Evolutionary conservation across 2,888 invertebrate species (phyloP).

Genomic region (Eilema griseolum): DNA sequence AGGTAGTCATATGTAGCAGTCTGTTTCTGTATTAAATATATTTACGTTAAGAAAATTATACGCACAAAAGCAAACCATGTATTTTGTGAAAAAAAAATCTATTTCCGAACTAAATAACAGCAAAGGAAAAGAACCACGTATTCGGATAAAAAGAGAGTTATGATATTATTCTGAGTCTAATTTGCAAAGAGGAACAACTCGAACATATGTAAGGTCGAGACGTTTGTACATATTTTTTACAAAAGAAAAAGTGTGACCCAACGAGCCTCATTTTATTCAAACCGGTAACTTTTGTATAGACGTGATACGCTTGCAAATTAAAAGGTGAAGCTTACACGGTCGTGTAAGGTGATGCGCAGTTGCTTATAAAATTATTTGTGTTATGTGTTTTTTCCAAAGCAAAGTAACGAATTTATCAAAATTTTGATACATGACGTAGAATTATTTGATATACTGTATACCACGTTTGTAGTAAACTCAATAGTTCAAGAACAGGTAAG

Average conservation of each 20-base stretch:
- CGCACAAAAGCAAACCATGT: not conserved
- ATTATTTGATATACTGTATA: not conserved
- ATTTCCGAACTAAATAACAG: conserved; percentile 33
- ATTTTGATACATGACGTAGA: not conserved
- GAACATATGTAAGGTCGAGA: conserved; percentile 53
- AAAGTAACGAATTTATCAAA: not conserved
- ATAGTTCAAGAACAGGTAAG: not conserved
- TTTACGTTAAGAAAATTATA: not conserved
- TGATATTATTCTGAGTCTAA: conserved; percentile 57
- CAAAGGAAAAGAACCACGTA: conserved; percentile 30
- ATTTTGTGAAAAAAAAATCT: conserved; percentile 22
- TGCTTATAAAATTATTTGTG: not conserved
- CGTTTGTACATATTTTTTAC: conserved; percentile 50
- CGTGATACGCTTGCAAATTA: conserved; percentile 64
- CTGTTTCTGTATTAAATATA: not conserved
- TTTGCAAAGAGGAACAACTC: conserved; percentile 57
- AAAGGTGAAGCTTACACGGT: conserved; percentile 45
- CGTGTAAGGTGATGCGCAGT: conserved; percentile 24
- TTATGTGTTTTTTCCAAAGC: too few relatives aligned
- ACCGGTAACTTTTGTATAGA: conserved; percentile 63
- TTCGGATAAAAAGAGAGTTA: conserved; percentile 47
- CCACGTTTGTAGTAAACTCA: not conserved
- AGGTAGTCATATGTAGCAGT: not conserved
- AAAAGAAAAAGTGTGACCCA: conserved; percentile 65
- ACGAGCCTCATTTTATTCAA: conserved; percentile 67